Evolutionary conservation across 2,113 vertebrate genomes (phyloP), one percentile per base, ranked within the genome.

Genomic region (Megalops atlanticus): DNA sequence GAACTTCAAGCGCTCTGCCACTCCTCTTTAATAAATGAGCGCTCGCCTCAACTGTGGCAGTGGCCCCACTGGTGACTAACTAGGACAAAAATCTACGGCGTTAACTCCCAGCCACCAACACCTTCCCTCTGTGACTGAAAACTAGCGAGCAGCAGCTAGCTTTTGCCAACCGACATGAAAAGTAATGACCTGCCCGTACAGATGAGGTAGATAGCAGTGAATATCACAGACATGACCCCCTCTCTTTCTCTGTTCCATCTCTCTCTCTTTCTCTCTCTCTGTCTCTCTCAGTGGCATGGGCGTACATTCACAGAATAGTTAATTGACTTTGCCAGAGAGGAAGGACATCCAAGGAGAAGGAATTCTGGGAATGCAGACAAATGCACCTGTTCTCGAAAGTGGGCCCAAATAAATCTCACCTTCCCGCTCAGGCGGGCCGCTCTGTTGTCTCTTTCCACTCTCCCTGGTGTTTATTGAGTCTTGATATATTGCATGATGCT

Each of bases 61-160:
- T 74, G 40, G 45, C 27, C 80, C 75, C 36, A 54, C 80, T 83
- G 45, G 77, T 85, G 82, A 82, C 84, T 81, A 82, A 79, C 82
- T 64, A 27, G 52, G 73, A 77, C 76, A 81, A 85, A 80, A 84
- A 80, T 81, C 82, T 64, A 81, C 84, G 82, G 33, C 85, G 86
- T 86, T 89, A 85, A 82, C 83, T 82, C 78, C 76, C 81, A 81
- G 83, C 84, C 83, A 84, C 82, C 81, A 81, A 78, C 83, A 76
- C 14, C 16, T 80, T 84, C n/a, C 35, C 24, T 39, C 39, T 40
- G 80, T 76, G 70, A 78, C 45, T 86, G 84, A 84, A 82, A 82
- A 78, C 76, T 82, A 79, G 74, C 76, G 82, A 77, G 83, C 76
- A 83, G 79, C 54, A 73, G 77, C 36, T 38, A 43, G 69, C 76